Evolutionary conservation across 2,888 invertebrate genomes (phyloP).

Genomic region (Atrina japonica): DNA sequence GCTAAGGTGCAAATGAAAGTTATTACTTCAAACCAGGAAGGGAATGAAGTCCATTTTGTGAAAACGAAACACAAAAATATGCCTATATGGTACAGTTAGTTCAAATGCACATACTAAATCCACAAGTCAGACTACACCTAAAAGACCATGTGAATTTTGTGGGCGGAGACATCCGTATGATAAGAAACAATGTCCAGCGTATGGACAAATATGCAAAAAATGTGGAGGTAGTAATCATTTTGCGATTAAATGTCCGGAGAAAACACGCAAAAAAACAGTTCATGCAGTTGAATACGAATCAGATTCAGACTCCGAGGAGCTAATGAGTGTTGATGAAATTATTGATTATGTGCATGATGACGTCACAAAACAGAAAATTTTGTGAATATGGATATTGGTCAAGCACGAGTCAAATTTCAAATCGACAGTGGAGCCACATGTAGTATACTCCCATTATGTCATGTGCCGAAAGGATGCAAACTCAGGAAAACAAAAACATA

Average conservation of each 20-base stretch:
- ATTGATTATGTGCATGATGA: neutral
- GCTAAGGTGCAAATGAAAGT: neutral
- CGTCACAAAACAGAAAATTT: neutral
- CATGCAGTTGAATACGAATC: neutral
- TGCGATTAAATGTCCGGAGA: constrained; percentile 2
- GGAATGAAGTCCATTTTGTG: neutral
- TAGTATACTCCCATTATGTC: neutral
- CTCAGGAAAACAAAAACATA: neutral
- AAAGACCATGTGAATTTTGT: constrained; percentile 17
- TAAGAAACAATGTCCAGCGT: constrained; percentile 30
- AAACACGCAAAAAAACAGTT: neutral
- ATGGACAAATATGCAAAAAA: constrained; percentile 18
- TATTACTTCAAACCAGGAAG: neutral
- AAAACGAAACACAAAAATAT: neutral
- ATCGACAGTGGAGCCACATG: constrained; percentile 17
- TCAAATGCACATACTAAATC: too few species aligned
- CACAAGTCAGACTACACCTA: neutral
- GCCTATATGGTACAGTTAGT: too few species aligned
- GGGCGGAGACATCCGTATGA: constrained; percentile 18
- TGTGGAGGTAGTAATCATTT: constrained; percentile 36
- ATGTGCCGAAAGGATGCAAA: neutral
- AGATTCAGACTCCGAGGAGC: constrained; percentile 9
- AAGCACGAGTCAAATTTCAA: constrained; percentile 4
- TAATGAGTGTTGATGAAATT: neutral
- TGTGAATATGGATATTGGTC: neutral